A percentile compares a stretch with the other conserved stretches of the same genome.
phyloP scores from a whole-genome alignment of 2,797 vertebrate species.

The Chaetophractus vellerosus region DNA sequence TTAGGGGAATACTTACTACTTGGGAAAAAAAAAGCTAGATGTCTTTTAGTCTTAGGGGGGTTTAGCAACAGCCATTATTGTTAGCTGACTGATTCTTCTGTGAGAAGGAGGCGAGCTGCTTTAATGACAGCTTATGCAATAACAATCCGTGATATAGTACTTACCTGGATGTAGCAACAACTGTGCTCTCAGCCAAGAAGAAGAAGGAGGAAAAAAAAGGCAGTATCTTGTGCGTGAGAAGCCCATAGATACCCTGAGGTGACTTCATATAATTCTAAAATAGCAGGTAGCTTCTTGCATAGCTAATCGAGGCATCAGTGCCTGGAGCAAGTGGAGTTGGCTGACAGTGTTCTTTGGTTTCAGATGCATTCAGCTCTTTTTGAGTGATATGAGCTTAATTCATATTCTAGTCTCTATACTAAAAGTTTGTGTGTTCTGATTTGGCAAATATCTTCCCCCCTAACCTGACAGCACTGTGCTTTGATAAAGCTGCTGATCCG shows the following conservation, averaged over 20 bases:
- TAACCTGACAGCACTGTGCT: conserved; percentile 73
- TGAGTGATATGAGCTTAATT: conserved; percentile 91
- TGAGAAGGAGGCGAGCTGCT: conserved; percentile 87
- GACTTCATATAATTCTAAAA: conserved; percentile 92
- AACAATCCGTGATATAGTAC: conserved; percentile 90
- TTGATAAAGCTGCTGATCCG: conserved; percentile 74
- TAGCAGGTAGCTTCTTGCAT: conserved; percentile 94
- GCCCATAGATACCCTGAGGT: conserved; percentile 91
- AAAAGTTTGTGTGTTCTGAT: conserved; percentile 84
- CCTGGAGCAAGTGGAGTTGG: conserved; percentile 91
- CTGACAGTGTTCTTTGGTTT: conserved; percentile 91
- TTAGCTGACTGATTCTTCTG: conserved; percentile 89
- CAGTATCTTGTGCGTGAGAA: conserved; percentile 93
- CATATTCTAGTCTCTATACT: conserved; percentile 87
- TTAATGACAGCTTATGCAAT: conserved; percentile 92
- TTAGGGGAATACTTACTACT: conserved; percentile 79
- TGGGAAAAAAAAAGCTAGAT: conserved; percentile 80
- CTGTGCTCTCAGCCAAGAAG: conserved; percentile 89
- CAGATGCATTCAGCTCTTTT: conserved; percentile 90
- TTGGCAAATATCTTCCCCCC: conserved; percentile 81
- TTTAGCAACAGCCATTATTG: conserved; percentile 89
- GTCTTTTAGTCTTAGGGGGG: conserved; percentile 84
- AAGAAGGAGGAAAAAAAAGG: conserved; percentile 78
- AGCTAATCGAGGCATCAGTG: conserved; percentile 92
- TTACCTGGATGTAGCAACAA: conserved; percentile 90